Conservation (phyloP, 2,113 vertebrate genomes). For the Crotalus viridis region DNA sequence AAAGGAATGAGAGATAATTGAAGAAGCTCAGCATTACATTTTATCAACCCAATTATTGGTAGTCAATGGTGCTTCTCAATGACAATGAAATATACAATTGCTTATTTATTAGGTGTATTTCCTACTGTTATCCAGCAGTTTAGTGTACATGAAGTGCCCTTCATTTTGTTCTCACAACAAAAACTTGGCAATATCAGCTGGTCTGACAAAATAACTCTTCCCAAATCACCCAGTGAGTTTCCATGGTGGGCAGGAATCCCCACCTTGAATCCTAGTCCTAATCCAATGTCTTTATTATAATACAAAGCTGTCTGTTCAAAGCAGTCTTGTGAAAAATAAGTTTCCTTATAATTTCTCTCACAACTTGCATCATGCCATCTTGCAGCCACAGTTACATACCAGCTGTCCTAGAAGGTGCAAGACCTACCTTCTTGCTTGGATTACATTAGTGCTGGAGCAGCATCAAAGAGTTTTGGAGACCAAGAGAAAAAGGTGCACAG, state of each 20-base stretch:
- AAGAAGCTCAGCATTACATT: background rate
- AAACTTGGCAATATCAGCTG: background rate
- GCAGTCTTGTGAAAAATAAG: background rate
- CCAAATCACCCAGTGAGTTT: background rate
- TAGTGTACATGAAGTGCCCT: background rate
- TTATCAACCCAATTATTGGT: background rate
- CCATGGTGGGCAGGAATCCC: background rate
- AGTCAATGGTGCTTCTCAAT: background rate
- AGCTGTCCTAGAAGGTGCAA: background rate
- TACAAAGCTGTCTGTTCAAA: background rate
- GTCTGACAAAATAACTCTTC: background rate
- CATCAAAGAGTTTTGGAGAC: background rate
- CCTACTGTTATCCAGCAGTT: background rate
- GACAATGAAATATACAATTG: background rate
- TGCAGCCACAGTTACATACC: background rate
- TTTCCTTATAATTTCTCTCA: background rate
- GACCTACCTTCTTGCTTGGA: background rate
- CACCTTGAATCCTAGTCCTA: background rate
- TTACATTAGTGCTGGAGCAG: background rate
- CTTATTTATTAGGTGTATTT: background rate
- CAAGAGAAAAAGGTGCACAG: background rate
- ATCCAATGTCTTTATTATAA: background rate
- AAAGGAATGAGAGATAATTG: background rate
- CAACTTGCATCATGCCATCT: background rate
- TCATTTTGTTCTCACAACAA: background rate